Percentiles rank a stretch among this genome's conserved stretches.
phyloP scores from a whole-genome alignment of 1,140 invertebrate genomes.

The Drosophila cardini region DNA sequence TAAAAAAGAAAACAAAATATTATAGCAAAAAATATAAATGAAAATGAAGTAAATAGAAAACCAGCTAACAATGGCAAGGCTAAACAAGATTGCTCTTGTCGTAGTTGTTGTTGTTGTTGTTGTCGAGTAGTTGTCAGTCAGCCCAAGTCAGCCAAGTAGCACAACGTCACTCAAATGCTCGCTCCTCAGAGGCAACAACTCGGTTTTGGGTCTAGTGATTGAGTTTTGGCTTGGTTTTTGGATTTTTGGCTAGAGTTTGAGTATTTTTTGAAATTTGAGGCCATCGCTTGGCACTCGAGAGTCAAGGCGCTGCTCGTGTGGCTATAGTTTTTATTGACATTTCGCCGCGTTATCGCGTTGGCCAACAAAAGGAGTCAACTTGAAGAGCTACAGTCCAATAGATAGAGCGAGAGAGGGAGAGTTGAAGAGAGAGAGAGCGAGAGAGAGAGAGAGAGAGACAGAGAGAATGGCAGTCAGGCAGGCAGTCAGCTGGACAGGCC shows the following conservation, averaged over 20 bases:
- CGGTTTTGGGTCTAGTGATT: slow-evolving; percentile 22
- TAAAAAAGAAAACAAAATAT: slow-evolving; percentile 85
- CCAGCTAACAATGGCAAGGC: slow-evolving; percentile 71
- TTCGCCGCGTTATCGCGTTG: slow-evolving; percentile 75
- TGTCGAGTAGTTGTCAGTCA: slow-evolving; percentile 39
- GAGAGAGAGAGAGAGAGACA: slow-evolving; percentile 38
- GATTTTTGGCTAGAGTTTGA: slow-evolving; percentile 6
- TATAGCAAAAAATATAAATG: slow-evolving; percentile 46
- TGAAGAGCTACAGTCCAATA: slow-evolving; percentile 48
- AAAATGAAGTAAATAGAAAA: slow-evolving; percentile 65
- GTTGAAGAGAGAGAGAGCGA: slow-evolving; percentile 30
- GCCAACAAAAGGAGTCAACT: slow-evolving; percentile 78
- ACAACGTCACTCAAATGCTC: slow-evolving; percentile 79
- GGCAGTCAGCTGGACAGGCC: slow-evolving; percentile 62
- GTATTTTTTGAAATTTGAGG: slow-evolving; percentile 77
- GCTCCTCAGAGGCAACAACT: slow-evolving; percentile 47
- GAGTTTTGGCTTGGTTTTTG: slow-evolving; percentile 8
- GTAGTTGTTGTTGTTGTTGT: slow-evolving; percentile 55
- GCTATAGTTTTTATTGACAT: slow-evolving; percentile 79
- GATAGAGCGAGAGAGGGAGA: slow-evolving; percentile 8
- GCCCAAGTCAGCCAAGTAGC: slow-evolving; percentile 63
- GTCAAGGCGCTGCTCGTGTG: slow-evolving; percentile 73
- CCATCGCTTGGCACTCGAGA: slow-evolving; percentile 53
- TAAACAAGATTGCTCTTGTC: slow-evolving; percentile 64
- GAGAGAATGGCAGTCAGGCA: slow-evolving; percentile 36